Evolutionary conservation across 2,888 invertebrate species (phyloP).

Genomic region (Andrena minutula): DNA sequence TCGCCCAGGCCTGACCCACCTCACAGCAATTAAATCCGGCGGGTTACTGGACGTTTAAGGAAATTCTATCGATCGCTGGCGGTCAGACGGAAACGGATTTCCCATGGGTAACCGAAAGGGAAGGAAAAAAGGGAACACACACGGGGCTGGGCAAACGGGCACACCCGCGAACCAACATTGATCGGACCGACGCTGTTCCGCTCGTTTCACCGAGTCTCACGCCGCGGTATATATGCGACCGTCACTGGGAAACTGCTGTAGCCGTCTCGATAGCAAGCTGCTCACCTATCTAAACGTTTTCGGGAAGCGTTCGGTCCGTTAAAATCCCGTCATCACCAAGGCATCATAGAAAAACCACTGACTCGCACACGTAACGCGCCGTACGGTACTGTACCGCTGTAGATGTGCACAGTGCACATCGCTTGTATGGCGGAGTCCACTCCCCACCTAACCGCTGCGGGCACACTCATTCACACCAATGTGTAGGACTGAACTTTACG

Average conservation of each 20-base stretch:
- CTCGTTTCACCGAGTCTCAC: conserved; percentile 16
- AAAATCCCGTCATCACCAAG: conserved; percentile 74
- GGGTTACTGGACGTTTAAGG: background rate
- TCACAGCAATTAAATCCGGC: background rate
- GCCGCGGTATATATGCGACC: background rate
- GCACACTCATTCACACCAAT: conserved; percentile 56
- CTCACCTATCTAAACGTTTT: conserved; percentile 71
- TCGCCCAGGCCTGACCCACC: background rate
- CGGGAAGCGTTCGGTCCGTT: conserved; percentile 50
- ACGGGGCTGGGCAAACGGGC: conserved; percentile 72
- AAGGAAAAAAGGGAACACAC: conserved; percentile 50
- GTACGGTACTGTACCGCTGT: conserved; percentile 70
- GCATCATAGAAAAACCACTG: conserved; percentile 80
- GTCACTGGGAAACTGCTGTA: background rate
- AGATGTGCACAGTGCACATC: conserved; percentile 48
- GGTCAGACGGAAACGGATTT: conserved; percentile 27
- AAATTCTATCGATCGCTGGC: conserved; percentile 28
- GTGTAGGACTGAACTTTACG: conserved; percentile 28
- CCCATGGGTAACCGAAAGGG: conserved; percentile 37
- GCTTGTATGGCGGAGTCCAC: conserved; percentile 33
- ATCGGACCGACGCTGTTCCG: conserved; percentile 70
- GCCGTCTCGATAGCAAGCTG: conserved; percentile 10
- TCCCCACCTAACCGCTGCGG: conserved; percentile 30
- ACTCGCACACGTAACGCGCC: conserved; percentile 72
- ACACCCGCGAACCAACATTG: conserved; percentile 80